Conservation (phyloP, 2,888 invertebrate species). For the Drosophila differens region DNA sequence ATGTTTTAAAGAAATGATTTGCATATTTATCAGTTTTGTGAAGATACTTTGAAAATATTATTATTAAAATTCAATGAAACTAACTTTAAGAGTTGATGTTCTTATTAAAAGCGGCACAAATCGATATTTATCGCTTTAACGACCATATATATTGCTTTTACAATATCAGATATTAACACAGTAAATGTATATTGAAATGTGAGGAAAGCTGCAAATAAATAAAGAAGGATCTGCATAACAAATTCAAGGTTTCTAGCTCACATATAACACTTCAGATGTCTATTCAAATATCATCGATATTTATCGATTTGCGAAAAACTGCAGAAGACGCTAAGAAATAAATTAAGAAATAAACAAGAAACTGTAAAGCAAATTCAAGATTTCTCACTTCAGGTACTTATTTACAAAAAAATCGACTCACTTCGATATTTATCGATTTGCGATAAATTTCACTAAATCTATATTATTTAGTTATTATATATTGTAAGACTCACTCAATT, state of each 20-base stretch:
- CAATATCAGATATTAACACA: neutral
- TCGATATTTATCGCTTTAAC: neutral
- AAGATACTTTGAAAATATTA: too few relatives aligned
- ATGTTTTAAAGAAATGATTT: too few relatives aligned
- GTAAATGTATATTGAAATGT: neutral
- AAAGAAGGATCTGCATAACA: neutral
- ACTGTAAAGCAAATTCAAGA: neutral
- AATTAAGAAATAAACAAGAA: neutral
- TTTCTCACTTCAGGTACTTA: neutral
- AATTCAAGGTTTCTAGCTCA: neutral
- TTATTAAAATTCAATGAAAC: too few relatives aligned
- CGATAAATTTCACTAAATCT: neutral
- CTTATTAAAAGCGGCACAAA: neutral
- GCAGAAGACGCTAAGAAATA: neutral
- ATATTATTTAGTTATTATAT: too few relatives aligned
- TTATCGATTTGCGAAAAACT: neutral
- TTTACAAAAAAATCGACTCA: neutral
- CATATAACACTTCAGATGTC: neutral
- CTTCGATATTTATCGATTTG: neutral
- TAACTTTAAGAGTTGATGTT: too few relatives aligned
- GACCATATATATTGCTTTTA: neutral
- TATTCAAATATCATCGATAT: neutral
- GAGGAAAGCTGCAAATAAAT: neutral
- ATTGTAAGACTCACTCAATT: slow-evolving; percentile 75
- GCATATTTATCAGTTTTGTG: too few relatives aligned